Evolutionary conservation across 2,888 invertebrate species (phyloP).

Genomic region (Pseudeuparius sepicola): DNA sequence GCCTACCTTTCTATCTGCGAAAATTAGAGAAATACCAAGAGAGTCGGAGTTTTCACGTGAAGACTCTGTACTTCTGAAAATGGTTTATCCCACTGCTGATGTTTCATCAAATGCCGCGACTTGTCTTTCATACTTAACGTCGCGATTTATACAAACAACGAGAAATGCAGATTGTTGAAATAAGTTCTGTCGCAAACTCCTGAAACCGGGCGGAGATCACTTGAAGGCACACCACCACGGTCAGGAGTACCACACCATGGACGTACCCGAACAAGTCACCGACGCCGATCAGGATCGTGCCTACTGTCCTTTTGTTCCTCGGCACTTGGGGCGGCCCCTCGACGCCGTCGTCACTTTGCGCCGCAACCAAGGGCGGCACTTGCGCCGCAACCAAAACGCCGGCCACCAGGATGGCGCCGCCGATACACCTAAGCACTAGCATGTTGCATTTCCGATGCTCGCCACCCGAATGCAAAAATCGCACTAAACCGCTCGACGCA

Average conservation of each 20-base stretch:
- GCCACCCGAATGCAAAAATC: slow-evolving; percentile 25
- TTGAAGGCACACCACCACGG: too few species aligned
- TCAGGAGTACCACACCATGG: not conserved
- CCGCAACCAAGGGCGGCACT: not conserved
- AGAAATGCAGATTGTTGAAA: too few species aligned
- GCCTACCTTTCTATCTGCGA: too few species aligned
- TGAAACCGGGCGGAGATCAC: too few species aligned
- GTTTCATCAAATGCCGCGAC: too few species aligned
- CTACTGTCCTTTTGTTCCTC: slow-evolving; percentile 35
- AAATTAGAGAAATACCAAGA: too few species aligned
- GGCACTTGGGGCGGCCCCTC: slow-evolving; percentile 15
- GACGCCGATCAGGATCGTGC: slow-evolving; percentile 33
- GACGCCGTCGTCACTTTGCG: slow-evolving; percentile 10
- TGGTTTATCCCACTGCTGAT: too few species aligned
- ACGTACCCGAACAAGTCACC: slow-evolving; percentile 38
- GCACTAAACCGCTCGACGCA: slow-evolving; percentile 8
- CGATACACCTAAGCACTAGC: slow-evolving; percentile 23
- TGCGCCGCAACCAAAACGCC: slow-evolving; percentile 15
- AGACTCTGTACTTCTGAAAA: too few species aligned
- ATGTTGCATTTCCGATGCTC: slow-evolving; percentile 27
- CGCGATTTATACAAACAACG: too few species aligned
- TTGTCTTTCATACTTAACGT: slow-evolving; percentile 2
- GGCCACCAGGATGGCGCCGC: slow-evolving; percentile 20
- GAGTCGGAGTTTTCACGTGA: too few species aligned
- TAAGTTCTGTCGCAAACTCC: too few species aligned